These are phyloP conservation scores for Drosophila kanapiae DNA, from an alignment of 1,140 invertebrate genomes.

Conservation along the genomic window DNA sequence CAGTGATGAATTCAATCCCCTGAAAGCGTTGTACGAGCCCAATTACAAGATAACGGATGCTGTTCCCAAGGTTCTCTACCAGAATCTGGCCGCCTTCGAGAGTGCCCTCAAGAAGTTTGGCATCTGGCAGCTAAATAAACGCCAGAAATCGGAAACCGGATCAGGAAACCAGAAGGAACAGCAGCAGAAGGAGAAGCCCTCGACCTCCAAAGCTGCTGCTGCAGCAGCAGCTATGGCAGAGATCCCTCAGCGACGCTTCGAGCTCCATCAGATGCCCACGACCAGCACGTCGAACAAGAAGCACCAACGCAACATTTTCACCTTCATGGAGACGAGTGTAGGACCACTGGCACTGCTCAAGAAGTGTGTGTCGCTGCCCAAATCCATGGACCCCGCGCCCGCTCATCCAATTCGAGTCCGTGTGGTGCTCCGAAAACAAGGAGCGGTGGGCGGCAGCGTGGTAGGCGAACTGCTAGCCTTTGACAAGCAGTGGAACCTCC, in stretches of 20 bases:
- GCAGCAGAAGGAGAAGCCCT: constrained; percentile 1
- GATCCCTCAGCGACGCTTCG: constrained; percentile 50
- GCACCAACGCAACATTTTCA: constrained; percentile 87
- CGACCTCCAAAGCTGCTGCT: constrained; percentile 26
- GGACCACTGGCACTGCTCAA: constrained; percentile 89
- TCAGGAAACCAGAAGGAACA: constrained; percentile 1
- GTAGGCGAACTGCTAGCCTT: constrained; percentile 94
- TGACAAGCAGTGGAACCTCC: constrained; percentile 98
- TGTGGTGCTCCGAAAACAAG: constrained; percentile 89
- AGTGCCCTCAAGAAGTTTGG: constrained; percentile 67
- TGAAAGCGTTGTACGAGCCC: constrained; percentile 88
- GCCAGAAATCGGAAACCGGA: constrained; percentile 29
- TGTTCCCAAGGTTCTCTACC: constrained; percentile 71
- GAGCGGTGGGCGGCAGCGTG: constrained; percentile 90
- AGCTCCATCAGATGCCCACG: constrained; percentile 72
- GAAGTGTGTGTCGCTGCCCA: constrained; percentile 86
- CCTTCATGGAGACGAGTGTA: constrained; percentile 87
- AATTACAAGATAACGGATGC: constrained; percentile 86
- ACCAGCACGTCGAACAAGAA: constrained; percentile 58
- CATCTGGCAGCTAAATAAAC: constrained; percentile 66
- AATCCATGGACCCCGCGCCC: not conserved
- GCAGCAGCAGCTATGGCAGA: not conserved
- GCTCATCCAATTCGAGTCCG: constrained; percentile 87
- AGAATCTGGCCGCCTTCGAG: constrained; percentile 80
- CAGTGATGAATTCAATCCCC: constrained; percentile 89